Conservation (phyloP, 2,888 invertebrate genomes). For the Myopa tessellatipennis region DNA sequence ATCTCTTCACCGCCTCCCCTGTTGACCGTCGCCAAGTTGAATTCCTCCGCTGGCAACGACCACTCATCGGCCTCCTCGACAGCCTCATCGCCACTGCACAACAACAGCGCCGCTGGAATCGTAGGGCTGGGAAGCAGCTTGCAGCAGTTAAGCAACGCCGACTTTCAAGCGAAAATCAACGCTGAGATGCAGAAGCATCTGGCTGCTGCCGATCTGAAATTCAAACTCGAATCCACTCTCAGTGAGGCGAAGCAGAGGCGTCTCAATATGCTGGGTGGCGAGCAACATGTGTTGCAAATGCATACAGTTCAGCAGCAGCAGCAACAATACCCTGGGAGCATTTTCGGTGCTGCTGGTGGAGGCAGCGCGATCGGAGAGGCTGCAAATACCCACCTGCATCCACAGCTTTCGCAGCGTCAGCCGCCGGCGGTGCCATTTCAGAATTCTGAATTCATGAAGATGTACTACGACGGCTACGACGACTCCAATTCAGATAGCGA, state of each 20-base stretch:
- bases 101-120: slow-evolving; percentile 28
- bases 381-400: slow-evolving; percentile 45
- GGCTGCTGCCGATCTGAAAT: slow-evolving; percentile 64
- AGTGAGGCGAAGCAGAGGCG: slow-evolving; percentile 61
- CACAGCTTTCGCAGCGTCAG: slow-evolving; percentile 42
- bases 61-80: slow-evolving; percentile 58
- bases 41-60: slow-evolving; percentile 51
- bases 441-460: slow-evolving; percentile 64
- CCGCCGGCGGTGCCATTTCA: slow-evolving; percentile 53
- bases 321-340: slow-evolving; percentile 48
- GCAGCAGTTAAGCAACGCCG: slow-evolving; percentile 52
- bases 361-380: not conserved
- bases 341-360: slow-evolving; percentile 47
- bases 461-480: slow-evolving; percentile 68
- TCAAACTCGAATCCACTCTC: slow-evolving; percentile 62
- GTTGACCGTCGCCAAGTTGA: slow-evolving; percentile 56
- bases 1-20: slow-evolving; percentile 62
- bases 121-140: slow-evolving; percentile 28
- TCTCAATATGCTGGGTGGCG: slow-evolving; percentile 49
- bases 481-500: slow-evolving; percentile 77
- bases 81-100: slow-evolving; percentile 57
- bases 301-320: slow-evolving; percentile 60
- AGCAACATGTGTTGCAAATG: slow-evolving; percentile 54
- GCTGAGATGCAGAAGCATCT: slow-evolving; percentile 67
- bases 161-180: slow-evolving; percentile 66